phyloP scores from a whole-genome alignment of 2,113 vertebrate species.

The Terrapene triunguis region DNA sequence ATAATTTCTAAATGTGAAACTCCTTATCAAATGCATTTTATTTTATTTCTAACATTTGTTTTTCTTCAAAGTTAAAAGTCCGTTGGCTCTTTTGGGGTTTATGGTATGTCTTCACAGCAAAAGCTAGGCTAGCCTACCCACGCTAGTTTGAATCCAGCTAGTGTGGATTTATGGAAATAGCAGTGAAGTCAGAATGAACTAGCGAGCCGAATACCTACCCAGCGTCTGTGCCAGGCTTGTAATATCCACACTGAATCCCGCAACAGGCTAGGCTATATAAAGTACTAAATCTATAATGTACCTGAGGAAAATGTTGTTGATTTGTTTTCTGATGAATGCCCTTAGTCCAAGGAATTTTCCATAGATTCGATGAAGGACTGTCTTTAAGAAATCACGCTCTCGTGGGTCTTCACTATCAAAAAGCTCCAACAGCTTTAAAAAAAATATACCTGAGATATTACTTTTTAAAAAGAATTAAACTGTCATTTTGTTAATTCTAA shows the following conservation, averaged over 20 bases:
- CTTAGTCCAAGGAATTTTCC: conserved; percentile 97
- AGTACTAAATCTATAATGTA: conserved; percentile 52
- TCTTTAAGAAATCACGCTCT: conserved; percentile 97
- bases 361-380: conserved; percentile 96
- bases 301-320: conserved; percentile 99
- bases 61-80: not conserved
- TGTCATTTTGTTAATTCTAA: not conserved
- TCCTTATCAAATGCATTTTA: not conserved
- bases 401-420: conserved; percentile 99
- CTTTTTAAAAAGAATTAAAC: conserved; percentile 46
- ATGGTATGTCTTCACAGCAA: not conserved
- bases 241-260: not conserved
- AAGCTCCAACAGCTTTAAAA: conserved; percentile 93
- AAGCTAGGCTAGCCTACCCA: not conserved
- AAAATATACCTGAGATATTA: conserved; percentile 72
- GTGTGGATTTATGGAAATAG: not conserved
- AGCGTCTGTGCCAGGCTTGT: not conserved
- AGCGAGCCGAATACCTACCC: not conserved
- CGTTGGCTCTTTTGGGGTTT: not conserved
- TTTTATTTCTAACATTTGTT: not conserved
- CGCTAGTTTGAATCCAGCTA: not conserved
- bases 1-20: not conserved
- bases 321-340: conserved; percentile 99
- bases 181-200: not conserved
- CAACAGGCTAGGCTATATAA: not conserved